A percentile compares a stretch with the other conserved stretches of the same genome.
Conservation (phyloP, 1,140 invertebrate species). For the Lordiphosa collinella region DNA sequence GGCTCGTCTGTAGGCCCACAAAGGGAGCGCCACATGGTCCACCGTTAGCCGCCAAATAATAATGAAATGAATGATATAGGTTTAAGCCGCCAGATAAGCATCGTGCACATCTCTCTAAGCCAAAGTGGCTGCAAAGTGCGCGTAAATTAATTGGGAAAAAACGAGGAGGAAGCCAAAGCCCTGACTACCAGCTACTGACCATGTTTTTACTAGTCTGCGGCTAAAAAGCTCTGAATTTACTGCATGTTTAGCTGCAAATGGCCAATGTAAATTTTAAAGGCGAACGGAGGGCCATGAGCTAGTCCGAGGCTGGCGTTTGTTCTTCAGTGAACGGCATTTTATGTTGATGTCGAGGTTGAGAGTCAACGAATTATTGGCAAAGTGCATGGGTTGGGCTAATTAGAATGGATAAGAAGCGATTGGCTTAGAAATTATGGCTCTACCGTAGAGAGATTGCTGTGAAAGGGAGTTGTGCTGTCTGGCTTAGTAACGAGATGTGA, state of each 20-base stretch:
- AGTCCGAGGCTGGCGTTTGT: not conserved
- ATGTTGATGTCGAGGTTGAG: not conserved
- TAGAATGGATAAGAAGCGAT: slow-evolving; percentile 47
- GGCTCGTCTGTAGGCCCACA: slow-evolving; percentile 20
- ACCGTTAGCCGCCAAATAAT: slow-evolving; percentile 33
- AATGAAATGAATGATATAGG: slow-evolving; percentile 55
- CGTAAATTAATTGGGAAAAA: slow-evolving; percentile 63
- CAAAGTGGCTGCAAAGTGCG: slow-evolving; percentile 51
- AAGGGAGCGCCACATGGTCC: slow-evolving; percentile 52
- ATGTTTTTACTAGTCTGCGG: slow-evolving; percentile 21
- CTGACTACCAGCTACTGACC: slow-evolving; percentile 3
- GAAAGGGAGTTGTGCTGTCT: too few relatives aligned
- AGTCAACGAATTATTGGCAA: slow-evolving; percentile 7
- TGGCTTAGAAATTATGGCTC: slow-evolving; percentile 5
- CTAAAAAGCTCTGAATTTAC: slow-evolving; percentile 42
- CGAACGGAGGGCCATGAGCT: not conserved
- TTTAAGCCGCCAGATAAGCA: slow-evolving; percentile 57
- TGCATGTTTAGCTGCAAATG: slow-evolving; percentile 52
- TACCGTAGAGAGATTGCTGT: not conserved
- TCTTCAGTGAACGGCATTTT: not conserved
- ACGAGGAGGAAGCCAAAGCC: not conserved
- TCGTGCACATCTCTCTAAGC: slow-evolving; percentile 35
- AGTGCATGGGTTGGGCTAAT: slow-evolving; percentile 38
- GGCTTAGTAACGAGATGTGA: too few relatives aligned
- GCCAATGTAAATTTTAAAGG: slow-evolving; percentile 55